Conservation (phyloP, 2,888 invertebrate species). For the Ligdia adustata region DNA sequence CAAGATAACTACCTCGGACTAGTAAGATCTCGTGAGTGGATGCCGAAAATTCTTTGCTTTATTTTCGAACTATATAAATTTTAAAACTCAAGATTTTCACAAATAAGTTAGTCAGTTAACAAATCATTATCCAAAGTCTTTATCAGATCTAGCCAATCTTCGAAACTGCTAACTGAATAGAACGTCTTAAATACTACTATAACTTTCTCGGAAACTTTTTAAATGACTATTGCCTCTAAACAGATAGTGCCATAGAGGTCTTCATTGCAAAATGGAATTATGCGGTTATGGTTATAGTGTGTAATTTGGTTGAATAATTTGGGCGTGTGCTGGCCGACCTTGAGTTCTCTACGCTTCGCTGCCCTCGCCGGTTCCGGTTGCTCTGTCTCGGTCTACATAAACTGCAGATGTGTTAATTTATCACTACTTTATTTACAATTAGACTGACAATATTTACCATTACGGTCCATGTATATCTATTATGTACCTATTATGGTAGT, state of each 20-base stretch:
- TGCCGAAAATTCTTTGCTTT: too few species aligned
- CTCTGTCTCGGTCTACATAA: constrained; percentile 65
- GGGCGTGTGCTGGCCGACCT: constrained; percentile 66
- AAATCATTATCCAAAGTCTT: too few species aligned
- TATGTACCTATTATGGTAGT: too few species aligned
- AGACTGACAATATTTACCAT: constrained; percentile 32
- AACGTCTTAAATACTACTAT: constrained; percentile 15
- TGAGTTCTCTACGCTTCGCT: constrained; percentile 60
- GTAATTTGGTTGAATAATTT: constrained; percentile 53
- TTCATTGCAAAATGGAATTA: constrained; percentile 30
- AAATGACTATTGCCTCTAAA: constrained; percentile 7
- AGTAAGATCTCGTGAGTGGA: too few species aligned
- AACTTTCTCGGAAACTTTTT: constrained; percentile 15
- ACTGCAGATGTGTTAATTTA: constrained; percentile 58
- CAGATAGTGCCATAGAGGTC: constrained; percentile 8
- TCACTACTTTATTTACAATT: constrained; percentile 44
- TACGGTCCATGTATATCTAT: constrained; percentile 26
- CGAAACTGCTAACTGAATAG: constrained; percentile 14
- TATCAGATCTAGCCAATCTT: constrained; percentile 5
- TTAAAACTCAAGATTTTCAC: too few species aligned
- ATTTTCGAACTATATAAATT: too few species aligned
- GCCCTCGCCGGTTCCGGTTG: constrained; percentile 67
- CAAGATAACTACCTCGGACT: too few species aligned
- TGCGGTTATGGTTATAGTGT: constrained; percentile 36
- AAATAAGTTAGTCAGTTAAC: too few species aligned